Percentiles rank a stretch among this genome's conserved stretches.
These are phyloP conservation scores for Oscheius onirici DNA, from an alignment of 2,888 invertebrate genomes.

Conservation along the genomic window DNA sequence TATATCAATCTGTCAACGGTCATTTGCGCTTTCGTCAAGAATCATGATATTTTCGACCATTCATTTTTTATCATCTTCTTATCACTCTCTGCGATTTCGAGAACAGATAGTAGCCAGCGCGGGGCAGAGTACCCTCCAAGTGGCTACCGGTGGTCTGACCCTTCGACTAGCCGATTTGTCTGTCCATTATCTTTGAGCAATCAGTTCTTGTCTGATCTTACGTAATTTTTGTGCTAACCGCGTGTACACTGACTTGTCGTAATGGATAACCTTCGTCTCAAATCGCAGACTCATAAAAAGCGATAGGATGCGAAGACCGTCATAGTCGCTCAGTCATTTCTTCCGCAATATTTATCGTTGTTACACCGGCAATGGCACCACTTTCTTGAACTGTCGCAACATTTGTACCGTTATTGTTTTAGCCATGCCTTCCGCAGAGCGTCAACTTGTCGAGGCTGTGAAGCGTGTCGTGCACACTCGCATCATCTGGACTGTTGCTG, in stretches of 20 bases:
- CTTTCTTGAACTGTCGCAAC: too few species aligned
- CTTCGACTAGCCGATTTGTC: not conserved
- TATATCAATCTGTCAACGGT: too few species aligned
- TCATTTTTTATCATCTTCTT: slow-evolving; percentile 25
- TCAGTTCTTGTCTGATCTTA: too few species aligned
- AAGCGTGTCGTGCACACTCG: slow-evolving; percentile 31
- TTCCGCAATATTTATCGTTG: too few species aligned
- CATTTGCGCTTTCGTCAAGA: not conserved
- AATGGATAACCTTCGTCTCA: too few species aligned
- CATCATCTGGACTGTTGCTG: slow-evolving; percentile 35
- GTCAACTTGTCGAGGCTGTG: slow-evolving; percentile 39
- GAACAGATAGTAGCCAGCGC: slow-evolving; percentile 25
- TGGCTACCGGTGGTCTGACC: slow-evolving; percentile 28
- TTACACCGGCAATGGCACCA: too few species aligned
- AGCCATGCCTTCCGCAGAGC: slow-evolving; percentile 34
- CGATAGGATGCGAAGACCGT: too few species aligned
- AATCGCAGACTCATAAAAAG: too few species aligned
- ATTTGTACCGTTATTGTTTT: not conserved
- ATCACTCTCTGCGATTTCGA: slow-evolving; percentile 13
- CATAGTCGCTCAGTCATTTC: too few species aligned
- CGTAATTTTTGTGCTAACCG: too few species aligned
- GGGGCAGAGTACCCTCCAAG: slow-evolving; percentile 20
- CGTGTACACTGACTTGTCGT: too few species aligned
- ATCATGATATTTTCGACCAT: not conserved
- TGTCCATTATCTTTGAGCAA: not conserved